phyloP scores from a whole-genome alignment of 1,140 invertebrate species.

The Papilio dardanus region DNA sequence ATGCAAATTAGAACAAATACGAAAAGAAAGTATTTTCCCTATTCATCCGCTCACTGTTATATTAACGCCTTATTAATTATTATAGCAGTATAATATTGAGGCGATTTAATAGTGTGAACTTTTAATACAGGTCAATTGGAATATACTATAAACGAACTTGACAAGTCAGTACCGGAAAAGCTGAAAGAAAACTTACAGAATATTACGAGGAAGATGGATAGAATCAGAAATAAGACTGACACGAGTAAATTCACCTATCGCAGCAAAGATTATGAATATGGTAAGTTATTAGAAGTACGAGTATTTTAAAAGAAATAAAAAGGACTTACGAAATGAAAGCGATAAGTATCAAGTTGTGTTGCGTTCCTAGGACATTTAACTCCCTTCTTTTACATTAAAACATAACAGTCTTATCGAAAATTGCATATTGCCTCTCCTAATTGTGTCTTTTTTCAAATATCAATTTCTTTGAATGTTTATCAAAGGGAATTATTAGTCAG shows the following conservation, averaged over 20 bases:
- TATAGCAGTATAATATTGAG: not conserved
- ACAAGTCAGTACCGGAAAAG: conserved; percentile 69
- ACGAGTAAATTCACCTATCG: conserved; percentile 57
- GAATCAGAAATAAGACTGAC: conserved; percentile 65
- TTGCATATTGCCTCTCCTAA: not conserved
- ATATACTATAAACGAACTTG: conserved; percentile 73
- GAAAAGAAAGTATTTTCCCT: not conserved
- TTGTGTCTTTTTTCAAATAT: not conserved
- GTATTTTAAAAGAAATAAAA: not conserved
- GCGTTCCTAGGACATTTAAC: not conserved
- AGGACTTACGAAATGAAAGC: not conserved
- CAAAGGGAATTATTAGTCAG: conserved; percentile 5
- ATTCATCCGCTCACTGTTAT: not conserved
- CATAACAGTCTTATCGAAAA: too few species aligned
- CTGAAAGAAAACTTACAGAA: conserved; percentile 73
- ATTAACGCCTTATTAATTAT: not conserved
- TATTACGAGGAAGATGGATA: conserved; percentile 67
- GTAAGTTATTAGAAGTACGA: conserved; percentile 44
- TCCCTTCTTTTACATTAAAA: too few species aligned
- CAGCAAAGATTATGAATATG: conserved; percentile 76
- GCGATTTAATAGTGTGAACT: not conserved
- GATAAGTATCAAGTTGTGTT: not conserved
- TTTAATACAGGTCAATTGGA: conserved; percentile 64
- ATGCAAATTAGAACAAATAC: not conserved
- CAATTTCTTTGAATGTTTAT: not conserved